Evolutionary conservation across 2,797 vertebrate species (phyloP).

Genomic region (Emydoidea blandingii): DNA sequence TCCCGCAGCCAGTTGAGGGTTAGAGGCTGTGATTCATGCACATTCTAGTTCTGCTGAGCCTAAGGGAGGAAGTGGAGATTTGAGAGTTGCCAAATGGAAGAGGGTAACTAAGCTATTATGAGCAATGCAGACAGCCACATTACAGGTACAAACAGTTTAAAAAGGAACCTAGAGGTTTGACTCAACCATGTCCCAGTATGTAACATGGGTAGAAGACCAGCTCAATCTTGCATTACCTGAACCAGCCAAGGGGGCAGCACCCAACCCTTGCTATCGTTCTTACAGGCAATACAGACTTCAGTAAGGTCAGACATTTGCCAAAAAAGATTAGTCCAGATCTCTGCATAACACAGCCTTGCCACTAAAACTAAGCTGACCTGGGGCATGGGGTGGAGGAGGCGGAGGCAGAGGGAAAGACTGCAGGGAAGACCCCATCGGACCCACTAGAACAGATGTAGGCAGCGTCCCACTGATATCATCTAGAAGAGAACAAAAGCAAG

Average conservation of each 20-base stretch:
- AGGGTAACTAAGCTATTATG: rapidly evolving
- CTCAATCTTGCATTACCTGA: rapidly evolving
- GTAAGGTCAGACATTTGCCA: neutral
- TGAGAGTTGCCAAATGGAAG: neutral
- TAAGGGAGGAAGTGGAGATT: rapidly evolving
- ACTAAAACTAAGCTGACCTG: slow-evolving; percentile 92
- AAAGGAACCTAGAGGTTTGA: neutral
- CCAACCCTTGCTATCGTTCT: rapidly evolving
- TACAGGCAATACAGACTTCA: neutral
- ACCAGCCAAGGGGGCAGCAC: neutral
- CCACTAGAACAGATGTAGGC: slow-evolving; percentile 93
- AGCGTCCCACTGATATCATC: slow-evolving; percentile 96
- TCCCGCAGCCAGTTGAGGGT: neutral
- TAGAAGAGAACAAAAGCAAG: slow-evolving; percentile 85
- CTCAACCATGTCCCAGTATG: rapidly evolving
- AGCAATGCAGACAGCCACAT: neutral
- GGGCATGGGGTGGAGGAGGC: slow-evolving; percentile 92
- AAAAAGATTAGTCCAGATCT: neutral
- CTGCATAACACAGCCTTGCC: slow-evolving; percentile 72
- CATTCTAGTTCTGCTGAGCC: neutral
- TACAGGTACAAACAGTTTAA: rapidly evolving
- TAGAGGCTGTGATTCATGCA: neutral
- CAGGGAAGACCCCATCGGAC: slow-evolving; percentile 94
- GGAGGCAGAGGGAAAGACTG: slow-evolving; percentile 96
- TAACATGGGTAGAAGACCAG: rapidly evolving